Conservation (phyloP, 2,888 invertebrate genomes). For the Branchinecta sandiegonensis region DNA sequence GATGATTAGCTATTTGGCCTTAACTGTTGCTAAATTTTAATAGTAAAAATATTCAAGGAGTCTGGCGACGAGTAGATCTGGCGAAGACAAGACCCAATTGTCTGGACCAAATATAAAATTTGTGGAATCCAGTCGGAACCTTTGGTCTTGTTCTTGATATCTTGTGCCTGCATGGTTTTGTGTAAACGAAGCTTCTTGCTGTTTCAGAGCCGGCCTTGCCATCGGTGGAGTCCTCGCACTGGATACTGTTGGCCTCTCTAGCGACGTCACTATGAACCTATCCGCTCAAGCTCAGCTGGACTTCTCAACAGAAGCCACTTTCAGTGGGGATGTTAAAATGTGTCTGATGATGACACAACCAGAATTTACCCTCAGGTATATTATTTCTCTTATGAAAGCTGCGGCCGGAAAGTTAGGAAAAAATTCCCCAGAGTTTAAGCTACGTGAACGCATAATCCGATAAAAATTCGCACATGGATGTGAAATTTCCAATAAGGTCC, state of each 20-base stretch:
- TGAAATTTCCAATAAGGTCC: no score
- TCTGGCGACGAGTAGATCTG: no score
- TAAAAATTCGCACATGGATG: no score
- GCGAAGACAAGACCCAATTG: no score
- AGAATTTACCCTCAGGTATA: constrained; percentile 45
- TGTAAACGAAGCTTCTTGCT: neutral
- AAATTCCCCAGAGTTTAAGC: no score
- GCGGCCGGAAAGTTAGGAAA: constrained; percentile 18
- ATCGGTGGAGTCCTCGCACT: constrained; percentile 47
- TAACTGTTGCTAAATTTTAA: no score
- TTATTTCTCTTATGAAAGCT: no score
- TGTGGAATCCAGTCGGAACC: neutral
- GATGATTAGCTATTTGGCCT: no score
- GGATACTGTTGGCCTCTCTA: constrained; percentile 48
- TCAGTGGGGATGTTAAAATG: constrained; percentile 53
- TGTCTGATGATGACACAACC: constrained; percentile 62
- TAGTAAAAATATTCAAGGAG: no score
- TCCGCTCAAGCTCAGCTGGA: constrained; percentile 52
- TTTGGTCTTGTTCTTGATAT: constrained; percentile 18
- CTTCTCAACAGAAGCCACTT: constrained; percentile 58
- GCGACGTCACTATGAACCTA: constrained; percentile 49
- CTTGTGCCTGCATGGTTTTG: constrained; percentile 9
- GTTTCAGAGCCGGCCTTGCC: constrained; percentile 48
- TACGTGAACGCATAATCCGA: no score
- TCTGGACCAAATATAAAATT: no score